phyloP scores from a whole-genome alignment of 1,140 invertebrate species.

The Pomacea maculata region DNA sequence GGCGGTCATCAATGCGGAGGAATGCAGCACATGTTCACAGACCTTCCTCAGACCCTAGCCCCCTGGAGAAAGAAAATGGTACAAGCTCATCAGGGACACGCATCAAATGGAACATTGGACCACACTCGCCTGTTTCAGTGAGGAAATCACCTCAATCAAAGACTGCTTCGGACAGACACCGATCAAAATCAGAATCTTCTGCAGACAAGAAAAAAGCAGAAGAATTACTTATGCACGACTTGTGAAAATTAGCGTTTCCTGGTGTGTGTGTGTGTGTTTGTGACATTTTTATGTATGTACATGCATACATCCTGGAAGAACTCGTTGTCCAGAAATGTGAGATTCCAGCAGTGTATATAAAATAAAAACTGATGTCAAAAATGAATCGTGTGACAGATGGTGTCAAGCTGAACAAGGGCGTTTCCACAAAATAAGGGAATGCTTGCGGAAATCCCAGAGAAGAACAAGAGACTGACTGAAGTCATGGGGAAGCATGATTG shows the following conservation, averaged over 20 bases:
- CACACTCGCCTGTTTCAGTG: background rate
- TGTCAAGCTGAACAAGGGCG: no score
- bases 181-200: slow-evolving; percentile 30
- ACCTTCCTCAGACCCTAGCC: background rate
- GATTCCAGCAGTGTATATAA: no score
- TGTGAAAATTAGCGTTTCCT: background rate
- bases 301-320: background rate
- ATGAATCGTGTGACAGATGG: no score
- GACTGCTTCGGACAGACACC: background rate
- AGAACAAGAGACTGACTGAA: no score
- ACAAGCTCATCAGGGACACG: background rate
- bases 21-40: background rate
- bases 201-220: background rate
- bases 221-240: background rate
- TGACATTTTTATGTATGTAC: background rate
- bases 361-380: no score
- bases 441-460: no score
- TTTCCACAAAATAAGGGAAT: no score
- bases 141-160: background rate
- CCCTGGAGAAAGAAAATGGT: background rate
- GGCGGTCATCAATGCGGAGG: background rate
- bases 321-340: no score
- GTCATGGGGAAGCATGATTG: no score
- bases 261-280: background rate
- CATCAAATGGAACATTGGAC: slow-evolving; percentile 12